Evolutionary conservation across 2,888 invertebrate genomes (phyloP), one percentile per base, ranked within the genome.

Genomic region (Notodonta ziczac): DNA sequence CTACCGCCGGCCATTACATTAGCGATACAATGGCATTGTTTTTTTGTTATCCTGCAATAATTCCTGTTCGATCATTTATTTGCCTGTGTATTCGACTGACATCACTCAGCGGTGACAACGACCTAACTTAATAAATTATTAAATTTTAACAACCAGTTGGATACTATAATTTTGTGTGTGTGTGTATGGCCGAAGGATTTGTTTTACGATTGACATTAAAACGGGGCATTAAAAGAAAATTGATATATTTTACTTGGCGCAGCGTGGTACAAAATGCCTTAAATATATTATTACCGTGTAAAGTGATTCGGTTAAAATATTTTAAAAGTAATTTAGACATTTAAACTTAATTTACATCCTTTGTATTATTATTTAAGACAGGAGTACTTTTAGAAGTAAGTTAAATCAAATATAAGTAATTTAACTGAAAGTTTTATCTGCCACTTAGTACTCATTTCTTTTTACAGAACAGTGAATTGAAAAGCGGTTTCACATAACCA

Each of bases 41-140:
- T 86, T 83, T 84, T 84, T 82, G 76, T 74, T 66, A 65, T 66
- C 55, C 70, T 73, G 69, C 74, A 74, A 68, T 73, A 75, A 82
- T 82, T 82, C 80, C 77, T 80, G 86, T 78, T 78, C 82, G 82
- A 84, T 83, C 87, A 85, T 86, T 84, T 83, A 85, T 86, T 84
- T 83, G 85, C 83, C 81, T 76, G 85, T 82, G 82, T 74, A 77
- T 60, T 69, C 73, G 80, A 74, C 89, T 90, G 90, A 89, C 89
- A 88, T 91, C 91, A 89, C 83, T 87, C 87, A 78, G 57, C 74
- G 78, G 87, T 76, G 91, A 90, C 91, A 91, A 87, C 78, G 91
- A 89, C 86, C 89, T 79, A 85, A 88, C 85, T 87, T 85, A 85
- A 87, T 90, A 87, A 88, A 85, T 87, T 87, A 86, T 87, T 82